These are phyloP conservation scores for Myrmecobius fasciatus DNA, from an alignment of 2,113 vertebrate genomes.

Conservation along the genomic window DNA sequence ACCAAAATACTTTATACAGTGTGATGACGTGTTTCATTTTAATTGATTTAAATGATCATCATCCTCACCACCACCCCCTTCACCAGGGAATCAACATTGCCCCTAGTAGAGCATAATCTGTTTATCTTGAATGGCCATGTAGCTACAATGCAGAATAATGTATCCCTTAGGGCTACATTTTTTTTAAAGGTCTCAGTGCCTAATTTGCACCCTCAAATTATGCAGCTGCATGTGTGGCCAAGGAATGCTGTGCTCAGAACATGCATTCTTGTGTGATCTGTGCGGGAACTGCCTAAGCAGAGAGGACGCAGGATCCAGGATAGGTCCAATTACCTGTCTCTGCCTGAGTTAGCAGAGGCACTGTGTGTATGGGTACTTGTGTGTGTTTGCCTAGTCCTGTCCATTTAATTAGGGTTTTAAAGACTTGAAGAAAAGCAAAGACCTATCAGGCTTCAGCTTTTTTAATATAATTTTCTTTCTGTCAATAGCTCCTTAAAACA, in stretches of 20 bases:
- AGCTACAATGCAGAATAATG: conserved; percentile 77
- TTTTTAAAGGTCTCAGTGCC: conserved; percentile 61
- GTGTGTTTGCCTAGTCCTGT: conserved; percentile 51
- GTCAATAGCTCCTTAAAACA: not conserved
- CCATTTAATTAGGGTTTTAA: conserved; percentile 29
- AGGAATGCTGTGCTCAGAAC: conserved; percentile 70
- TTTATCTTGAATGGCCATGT: conserved; percentile 66
- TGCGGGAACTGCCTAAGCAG: conserved; percentile 75
- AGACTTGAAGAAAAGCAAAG: conserved; percentile 38
- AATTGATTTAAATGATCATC: not conserved
- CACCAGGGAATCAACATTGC: conserved; percentile 48
- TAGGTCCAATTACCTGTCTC: conserved; percentile 22
- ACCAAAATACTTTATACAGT: not conserved
- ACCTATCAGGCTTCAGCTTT: conserved; percentile 57
- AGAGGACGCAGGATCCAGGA: conserved; percentile 73
- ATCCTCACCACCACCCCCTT: not conserved
- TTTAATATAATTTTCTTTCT: not conserved
- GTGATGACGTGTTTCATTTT: not conserved
- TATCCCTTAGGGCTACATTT: conserved; percentile 80
- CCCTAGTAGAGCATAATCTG: conserved; percentile 44
- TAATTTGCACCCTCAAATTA: conserved; percentile 81
- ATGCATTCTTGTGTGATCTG: conserved; percentile 76
- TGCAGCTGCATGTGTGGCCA: conserved; percentile 77
- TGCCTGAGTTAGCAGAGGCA: not conserved
- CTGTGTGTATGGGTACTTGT: conserved; percentile 36